Conservation (phyloP, 1,140 invertebrate species). For the Pseudomyrmex pallidus region DNA sequence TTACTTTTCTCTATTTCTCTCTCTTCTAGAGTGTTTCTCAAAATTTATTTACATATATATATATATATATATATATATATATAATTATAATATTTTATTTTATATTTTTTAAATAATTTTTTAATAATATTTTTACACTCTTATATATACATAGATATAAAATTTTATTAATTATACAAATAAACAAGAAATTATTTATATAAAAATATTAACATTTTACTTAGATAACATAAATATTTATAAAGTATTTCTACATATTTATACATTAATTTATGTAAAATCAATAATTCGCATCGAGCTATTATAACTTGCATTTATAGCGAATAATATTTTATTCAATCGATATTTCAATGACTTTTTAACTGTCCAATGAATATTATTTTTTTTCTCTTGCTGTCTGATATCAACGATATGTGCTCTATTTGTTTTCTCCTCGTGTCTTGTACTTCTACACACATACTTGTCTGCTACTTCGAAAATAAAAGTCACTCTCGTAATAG, state of each 20-base stretch:
- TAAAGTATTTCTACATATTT: too few species aligned
- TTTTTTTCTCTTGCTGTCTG: neutral
- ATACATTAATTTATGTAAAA: neutral
- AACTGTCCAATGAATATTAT: neutral
- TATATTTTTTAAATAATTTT: neutral
- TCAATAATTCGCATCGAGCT: neutral
- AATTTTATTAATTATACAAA: too few species aligned
- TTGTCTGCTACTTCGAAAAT: conserved; percentile 18
- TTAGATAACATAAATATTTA: too few species aligned
- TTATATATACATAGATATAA: too few species aligned
- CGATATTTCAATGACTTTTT: neutral
- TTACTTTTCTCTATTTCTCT: too few species aligned
- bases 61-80: neutral
- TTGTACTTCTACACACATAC: neutral
- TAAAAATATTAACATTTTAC: too few species aligned
- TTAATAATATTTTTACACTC: neutral
- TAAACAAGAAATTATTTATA: too few species aligned
- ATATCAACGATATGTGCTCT: conserved; percentile 19
- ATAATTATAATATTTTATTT: neutral
- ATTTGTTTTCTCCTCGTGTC: neutral
- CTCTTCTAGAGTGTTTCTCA: too few species aligned
- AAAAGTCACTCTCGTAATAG: conserved; percentile 29
- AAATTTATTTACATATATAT: neutral
- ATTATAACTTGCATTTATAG: neutral
- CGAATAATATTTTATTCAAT: neutral